Conservation (phyloP, 1,140 invertebrate genomes). For the Yoshiicerus persimilis region DNA sequence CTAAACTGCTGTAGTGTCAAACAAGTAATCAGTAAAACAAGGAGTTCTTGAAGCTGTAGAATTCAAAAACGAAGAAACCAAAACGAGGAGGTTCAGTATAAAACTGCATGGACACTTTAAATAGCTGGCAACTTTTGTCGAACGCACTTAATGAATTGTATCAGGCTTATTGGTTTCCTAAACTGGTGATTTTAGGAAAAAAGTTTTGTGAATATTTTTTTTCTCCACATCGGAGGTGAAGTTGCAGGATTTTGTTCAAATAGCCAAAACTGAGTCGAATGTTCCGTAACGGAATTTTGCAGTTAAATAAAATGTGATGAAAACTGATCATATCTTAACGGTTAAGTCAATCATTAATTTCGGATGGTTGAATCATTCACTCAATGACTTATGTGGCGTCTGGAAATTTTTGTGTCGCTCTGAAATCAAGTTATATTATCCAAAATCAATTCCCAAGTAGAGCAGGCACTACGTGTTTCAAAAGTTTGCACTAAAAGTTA, state of each 20-base stretch:
- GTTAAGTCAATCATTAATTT: conserved; percentile 3
- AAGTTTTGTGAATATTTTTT: neutral
- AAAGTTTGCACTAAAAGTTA: neutral
- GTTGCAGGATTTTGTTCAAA: neutral
- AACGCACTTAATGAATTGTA: neutral
- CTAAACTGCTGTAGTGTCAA: no score
- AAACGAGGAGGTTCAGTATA: neutral
- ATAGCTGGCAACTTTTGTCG: neutral
- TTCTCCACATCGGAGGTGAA: neutral
- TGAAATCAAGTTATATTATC: neutral
- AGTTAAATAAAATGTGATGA: neutral
- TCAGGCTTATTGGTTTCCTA: neutral
- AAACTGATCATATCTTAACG: neutral
- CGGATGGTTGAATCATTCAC: neutral
- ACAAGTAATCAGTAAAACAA: no score
- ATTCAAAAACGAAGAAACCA: neutral
- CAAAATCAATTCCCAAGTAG: neutral
- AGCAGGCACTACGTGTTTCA: neutral
- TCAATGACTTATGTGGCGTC: conserved; percentile 8
- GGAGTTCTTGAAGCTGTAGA: neutral
- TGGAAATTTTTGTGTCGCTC: neutral
- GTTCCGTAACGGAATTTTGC: neutral
- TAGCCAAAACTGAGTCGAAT: neutral
- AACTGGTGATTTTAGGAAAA: neutral
- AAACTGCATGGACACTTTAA: neutral